A percentile compares a stretch with the other conserved stretches of the same genome.
phyloP scores from a whole-genome alignment of 2,797 vertebrate genomes.

The Microctenopoma lineatum region DNA sequence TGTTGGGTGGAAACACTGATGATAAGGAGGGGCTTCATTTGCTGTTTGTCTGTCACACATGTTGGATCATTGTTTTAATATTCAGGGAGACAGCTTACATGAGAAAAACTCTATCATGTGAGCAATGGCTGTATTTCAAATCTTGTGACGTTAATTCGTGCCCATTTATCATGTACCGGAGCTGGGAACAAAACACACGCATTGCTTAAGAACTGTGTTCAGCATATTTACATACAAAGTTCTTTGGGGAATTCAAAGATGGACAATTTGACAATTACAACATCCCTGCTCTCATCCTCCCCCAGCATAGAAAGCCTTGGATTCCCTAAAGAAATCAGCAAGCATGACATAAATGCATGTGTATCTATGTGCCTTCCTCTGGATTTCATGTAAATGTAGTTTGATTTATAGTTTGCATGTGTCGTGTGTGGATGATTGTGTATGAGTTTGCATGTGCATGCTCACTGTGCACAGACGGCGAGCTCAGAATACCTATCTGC shows the following conservation, averaged over 20 bases:
- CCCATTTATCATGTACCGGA: constrained; percentile 52
- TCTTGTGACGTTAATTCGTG: constrained; percentile 39
- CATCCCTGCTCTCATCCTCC: background rate
- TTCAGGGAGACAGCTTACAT: constrained; percentile 20
- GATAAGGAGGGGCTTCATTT: constrained; percentile 28
- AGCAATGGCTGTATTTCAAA: constrained; percentile 21
- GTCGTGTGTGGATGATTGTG: constrained; percentile 38
- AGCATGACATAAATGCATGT: constrained; percentile 66
- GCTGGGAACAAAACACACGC: constrained; percentile 23
- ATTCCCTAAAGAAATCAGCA: constrained; percentile 67
- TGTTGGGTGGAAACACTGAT: background rate
- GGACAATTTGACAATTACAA: constrained; percentile 77
- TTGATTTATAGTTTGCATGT: constrained; percentile 73
- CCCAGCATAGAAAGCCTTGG: constrained; percentile 39
- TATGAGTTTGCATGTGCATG: constrained; percentile 17
- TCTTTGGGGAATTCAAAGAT: constrained; percentile 77
- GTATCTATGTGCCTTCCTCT: constrained; percentile 50
- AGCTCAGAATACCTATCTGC: constrained; percentile 41
- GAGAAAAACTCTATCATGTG: constrained; percentile 6
- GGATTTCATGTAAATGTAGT: constrained; percentile 67
- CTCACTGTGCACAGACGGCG: background rate
- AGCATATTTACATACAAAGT: constrained; percentile 77
- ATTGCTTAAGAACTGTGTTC: constrained; percentile 52
- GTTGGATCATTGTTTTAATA: constrained; percentile 2
- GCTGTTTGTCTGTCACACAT: constrained; percentile 24